Base-by-base conservation (phyloP, 2,797 vertebrate genomes). In the Clarias fuscus region DNA sequence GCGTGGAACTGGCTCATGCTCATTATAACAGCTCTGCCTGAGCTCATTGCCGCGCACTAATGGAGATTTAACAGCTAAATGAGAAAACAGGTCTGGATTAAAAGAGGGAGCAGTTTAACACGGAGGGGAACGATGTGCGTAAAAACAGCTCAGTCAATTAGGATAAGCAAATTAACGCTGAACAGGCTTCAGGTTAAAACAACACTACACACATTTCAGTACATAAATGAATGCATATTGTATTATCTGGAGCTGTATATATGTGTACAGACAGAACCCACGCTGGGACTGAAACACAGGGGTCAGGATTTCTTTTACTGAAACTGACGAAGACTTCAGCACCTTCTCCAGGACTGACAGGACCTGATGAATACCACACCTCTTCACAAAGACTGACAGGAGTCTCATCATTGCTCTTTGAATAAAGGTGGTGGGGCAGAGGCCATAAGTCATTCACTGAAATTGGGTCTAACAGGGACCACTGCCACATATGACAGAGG, bases 11-110 rank as follows among this genome's bases (percentile, higher is more conserved):
- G 76, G 30, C 27, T 6, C 56, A 0, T 14, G 43, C 59, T 48
- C 24, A n/a, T 78, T 33, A 6, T 8, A 17, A 10, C 22, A 18
- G 33, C 77, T 64, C 24, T 20, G 79, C 15, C 24, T 27, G 1
- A 53, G 62, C 62, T 67, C 27, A 20, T 20, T 65, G 62, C 67
- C 40, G 1, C 11, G 79, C 79, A 11, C 15, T 67, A 67, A 82
- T 53, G 10, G n/a, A 67, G 17, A 81, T 53, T 81, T 48, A 81
- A 81, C 7, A 67, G 79, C 78, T 65, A 67, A 67, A 43, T 27
- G 40, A 27, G 40, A 65, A 67, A 81, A 81, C 24, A 13, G 24
- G 61, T 65, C 62, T 48, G n/a, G 40, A 67, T 30, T 48, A 82
- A 67, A 48, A 82, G 58, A 48, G 24, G 61, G 40, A 81, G 59